Conservation (phyloP, 2,797 vertebrate genomes). For the Cheirogaleus major region DNA sequence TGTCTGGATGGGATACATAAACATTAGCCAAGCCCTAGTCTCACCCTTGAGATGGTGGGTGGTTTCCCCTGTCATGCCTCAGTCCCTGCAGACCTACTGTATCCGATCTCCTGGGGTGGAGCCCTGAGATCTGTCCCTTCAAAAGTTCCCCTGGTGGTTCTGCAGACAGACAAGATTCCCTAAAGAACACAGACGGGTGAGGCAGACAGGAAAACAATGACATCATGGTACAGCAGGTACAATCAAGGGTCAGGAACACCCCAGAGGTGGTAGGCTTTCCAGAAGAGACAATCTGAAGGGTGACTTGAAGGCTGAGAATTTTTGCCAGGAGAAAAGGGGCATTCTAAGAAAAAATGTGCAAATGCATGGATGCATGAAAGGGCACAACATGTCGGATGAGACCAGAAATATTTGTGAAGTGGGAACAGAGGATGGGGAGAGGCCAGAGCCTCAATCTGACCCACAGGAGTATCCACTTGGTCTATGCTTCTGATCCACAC, state of each 20-base stretch:
- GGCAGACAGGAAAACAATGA: not conserved
- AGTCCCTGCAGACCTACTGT: not conserved
- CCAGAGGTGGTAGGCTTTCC: not conserved
- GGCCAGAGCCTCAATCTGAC: too few species aligned
- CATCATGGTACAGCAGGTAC: accelerated
- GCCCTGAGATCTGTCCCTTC: not conserved
- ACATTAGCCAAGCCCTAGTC: not conserved
- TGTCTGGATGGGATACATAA: not conserved
- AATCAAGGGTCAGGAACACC: not conserved
- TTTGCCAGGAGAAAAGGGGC: not conserved
- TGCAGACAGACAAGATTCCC: not conserved
- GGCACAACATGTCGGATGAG: accelerated
- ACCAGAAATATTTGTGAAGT: not conserved
- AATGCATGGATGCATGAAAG: accelerated
- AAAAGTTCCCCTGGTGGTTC: not conserved
- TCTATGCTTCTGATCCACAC: not conserved
- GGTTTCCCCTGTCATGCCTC: not conserved
- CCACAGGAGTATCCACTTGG: not conserved
- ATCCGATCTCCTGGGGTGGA: not conserved
- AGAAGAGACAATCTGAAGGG: not conserved
- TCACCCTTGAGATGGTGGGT: accelerated
- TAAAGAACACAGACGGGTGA: not conserved
- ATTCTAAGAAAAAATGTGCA: too few species aligned
- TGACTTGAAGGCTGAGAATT: not conserved
- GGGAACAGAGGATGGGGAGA: not conserved